A percentile compares a stretch with the other conserved stretches of the same genome.
phyloP scores from a whole-genome alignment of 2,113 vertebrate species.

The Sphyrna mokarran region DNA sequence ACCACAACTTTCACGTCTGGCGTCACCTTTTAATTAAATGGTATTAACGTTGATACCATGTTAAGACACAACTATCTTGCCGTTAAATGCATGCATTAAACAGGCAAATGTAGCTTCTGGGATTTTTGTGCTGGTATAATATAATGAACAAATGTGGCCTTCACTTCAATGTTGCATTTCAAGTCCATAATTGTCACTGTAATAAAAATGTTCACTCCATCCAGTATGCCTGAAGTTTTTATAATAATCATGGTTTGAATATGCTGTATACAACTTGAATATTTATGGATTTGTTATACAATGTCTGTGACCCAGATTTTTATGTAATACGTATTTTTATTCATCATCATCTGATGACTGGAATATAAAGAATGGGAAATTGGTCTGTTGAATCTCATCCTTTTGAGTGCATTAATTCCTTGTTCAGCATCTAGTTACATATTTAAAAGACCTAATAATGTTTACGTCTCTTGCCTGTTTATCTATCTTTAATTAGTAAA shows the following conservation, averaged over 20 bases:
- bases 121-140: neutral
- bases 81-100: neutral
- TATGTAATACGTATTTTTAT: neutral
- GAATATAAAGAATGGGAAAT: slow-evolving; percentile 7
- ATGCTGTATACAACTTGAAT: slow-evolving; percentile 11
- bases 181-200: neutral
- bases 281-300: neutral
- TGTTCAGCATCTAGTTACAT: neutral
- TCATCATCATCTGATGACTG: neutral
- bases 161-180: neutral
- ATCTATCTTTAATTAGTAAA: neutral
- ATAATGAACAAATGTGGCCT: neutral
- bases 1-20: neutral
- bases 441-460: neutral
- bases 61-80: neutral
- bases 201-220: slow-evolving; percentile 16
- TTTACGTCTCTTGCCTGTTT: neutral
- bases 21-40: slow-evolving; percentile 12
- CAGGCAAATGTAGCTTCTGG: neutral
- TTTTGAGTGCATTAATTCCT: neutral
- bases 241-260: neutral
- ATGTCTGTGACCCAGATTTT: neutral
- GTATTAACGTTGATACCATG: slow-evolving; percentile 13
- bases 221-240: slow-evolving; percentile 6
- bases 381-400: neutral